phyloP scores from a whole-genome alignment of 2,113 vertebrate species.

The Microcebus ravelobensis region DNA sequence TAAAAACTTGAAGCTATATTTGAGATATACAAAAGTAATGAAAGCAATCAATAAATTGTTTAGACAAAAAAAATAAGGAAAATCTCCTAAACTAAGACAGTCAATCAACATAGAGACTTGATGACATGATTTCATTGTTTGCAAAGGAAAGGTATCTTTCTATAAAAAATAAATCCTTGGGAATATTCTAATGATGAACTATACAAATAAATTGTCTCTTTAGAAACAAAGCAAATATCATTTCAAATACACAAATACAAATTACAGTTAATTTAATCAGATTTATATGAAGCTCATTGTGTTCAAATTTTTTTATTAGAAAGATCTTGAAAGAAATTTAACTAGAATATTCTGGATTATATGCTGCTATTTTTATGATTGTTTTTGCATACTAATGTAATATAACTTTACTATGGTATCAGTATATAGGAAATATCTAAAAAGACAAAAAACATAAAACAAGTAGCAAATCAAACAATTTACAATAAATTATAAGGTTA shows the following conservation, averaged over 20 bases:
- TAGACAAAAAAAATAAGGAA: slow-evolving; percentile 63
- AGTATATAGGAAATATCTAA: not conserved
- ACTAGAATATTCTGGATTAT: not conserved
- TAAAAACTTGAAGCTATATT: slow-evolving; percentile 69
- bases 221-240: slow-evolving; percentile 41
- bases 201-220: slow-evolving; percentile 78
- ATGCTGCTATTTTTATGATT: not conserved
- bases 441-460: not conserved
- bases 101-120: slow-evolving; percentile 77
- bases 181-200: slow-evolving; percentile 80
- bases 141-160: slow-evolving; percentile 69
- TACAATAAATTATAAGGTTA: not conserved
- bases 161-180: slow-evolving; percentile 41
- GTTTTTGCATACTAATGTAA: not conserved
- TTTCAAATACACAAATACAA: slow-evolving; percentile 61
- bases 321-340: not conserved
- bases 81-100: slow-evolving; percentile 55
- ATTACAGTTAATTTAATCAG: slow-evolving; percentile 64
- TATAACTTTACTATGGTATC: not conserved
- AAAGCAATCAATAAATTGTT: slow-evolving; percentile 78
- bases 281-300: slow-evolving; percentile 9
- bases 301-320: slow-evolving; percentile 67
- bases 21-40: slow-evolving; percentile 72
- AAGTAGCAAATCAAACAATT: not conserved
- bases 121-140: slow-evolving; percentile 79